Percentiles rank a stretch among this genome's conserved stretches.
Evolutionary conservation across 2,888 invertebrate genomes (phyloP).

Genomic region (Pristionchus arcanus): DNA sequence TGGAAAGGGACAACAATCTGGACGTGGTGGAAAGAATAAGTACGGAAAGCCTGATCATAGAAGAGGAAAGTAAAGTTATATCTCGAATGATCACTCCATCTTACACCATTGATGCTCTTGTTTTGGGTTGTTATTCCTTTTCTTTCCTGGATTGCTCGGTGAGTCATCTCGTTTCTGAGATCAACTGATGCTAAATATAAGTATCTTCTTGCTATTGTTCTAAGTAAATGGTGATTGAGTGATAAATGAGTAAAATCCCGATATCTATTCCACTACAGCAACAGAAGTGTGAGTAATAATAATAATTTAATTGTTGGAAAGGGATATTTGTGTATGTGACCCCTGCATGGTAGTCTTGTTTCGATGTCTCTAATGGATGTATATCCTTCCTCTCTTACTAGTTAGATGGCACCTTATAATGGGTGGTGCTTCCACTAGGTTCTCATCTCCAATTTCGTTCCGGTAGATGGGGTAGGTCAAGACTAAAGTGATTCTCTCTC

Average conservation of each 20-base stretch:
- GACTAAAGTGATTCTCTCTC: constrained; percentile 3
- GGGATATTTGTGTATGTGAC: constrained; percentile 5
- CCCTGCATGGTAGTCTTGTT: background rate
- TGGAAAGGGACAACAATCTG: constrained; percentile 63
- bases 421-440: background rate
- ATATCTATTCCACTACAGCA: background rate
- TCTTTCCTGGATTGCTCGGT: constrained; percentile 37
- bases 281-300: background rate
- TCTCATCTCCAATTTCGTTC: background rate
- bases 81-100: background rate
- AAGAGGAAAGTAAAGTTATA: constrained; percentile 62
- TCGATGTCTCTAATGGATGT: constrained; percentile 9
- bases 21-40: constrained; percentile 67
- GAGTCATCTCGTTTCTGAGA: constrained; percentile 22
- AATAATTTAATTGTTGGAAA: background rate
- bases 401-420: constrained; percentile 36
- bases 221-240: background rate
- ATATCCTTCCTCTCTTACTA: constrained; percentile 43
- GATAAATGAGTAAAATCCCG: constrained; percentile 30
- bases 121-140: constrained; percentile 50
- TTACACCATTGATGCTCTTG: constrained; percentile 1
- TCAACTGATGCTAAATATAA: constrained; percentile 47
- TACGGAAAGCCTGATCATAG: constrained; percentile 59
- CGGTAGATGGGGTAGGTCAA: constrained; percentile 50
- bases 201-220: background rate